Conservation (phyloP, 2,797 vertebrate species). For the Cygnus olor region DNA sequence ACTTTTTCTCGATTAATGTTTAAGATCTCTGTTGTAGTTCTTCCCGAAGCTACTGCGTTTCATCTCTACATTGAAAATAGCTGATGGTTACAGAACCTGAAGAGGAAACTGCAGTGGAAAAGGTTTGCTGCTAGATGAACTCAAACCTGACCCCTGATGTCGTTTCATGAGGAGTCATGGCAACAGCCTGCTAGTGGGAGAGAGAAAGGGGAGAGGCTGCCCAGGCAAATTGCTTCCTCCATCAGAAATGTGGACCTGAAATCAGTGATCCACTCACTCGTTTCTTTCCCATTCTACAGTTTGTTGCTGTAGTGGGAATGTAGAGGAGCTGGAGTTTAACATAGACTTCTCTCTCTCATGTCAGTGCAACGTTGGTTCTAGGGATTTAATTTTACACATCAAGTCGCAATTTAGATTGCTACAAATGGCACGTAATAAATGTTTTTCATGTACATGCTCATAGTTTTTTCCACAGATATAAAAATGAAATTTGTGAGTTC, state of each 20-base stretch:
- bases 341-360: background rate
- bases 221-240: background rate
- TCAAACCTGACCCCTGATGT: constrained; percentile 61
- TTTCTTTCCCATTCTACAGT: background rate
- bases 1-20: background rate
- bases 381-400: background rate
- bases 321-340: background rate
- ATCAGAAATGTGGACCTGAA: background rate
- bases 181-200: constrained; percentile 26
- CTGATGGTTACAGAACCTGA: background rate
- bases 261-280: background rate
- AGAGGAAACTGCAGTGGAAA: constrained; percentile 7
- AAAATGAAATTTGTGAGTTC: background rate
- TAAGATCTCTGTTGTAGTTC: background rate
- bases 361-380: background rate
- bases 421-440: background rate
- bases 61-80: constrained; percentile 4
- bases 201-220: background rate
- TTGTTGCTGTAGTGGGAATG: background rate
- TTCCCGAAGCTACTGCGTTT: background rate
- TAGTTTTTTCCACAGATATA: background rate
- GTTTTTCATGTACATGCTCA: background rate
- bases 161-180: constrained; percentile 58
- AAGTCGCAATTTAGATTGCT: background rate
- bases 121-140: constrained; percentile 55